Base-by-base conservation (phyloP, 2,113 vertebrate genomes). In the Oplegnathus fasciatus region DNA sequence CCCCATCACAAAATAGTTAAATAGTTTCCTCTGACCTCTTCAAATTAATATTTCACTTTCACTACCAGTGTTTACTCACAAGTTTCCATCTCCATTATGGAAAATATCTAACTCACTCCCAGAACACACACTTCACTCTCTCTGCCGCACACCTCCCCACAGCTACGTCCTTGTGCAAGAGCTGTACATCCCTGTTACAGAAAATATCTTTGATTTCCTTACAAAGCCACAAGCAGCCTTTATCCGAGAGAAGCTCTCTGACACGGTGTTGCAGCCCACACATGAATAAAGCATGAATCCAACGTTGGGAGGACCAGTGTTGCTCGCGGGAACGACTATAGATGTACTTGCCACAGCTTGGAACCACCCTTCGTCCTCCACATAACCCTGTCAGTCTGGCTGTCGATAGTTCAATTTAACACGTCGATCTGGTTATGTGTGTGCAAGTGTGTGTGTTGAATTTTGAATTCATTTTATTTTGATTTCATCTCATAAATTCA, bases 281-380 rank as follows among this genome's bases (percentile, higher is more conserved):
- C 37, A 30, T 89, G 79, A 93, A 90, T 89, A 87, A 89, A 67
- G n/a, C 83, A 86, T 84, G 64, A 78, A 26, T 37, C 73, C 18
- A 77, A 24, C 22, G 17, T 13, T 48, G 48, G 60, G 57, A 82
- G 55, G 78, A 54, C 32, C 48, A 9, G 71, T 22, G 52, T 30
- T n/a, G 68, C 81, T 80, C 5, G 6, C 0, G 32, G 64, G 71
- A 81, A 74, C 77, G 62, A 69, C 85, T 83, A 17, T 77, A 65
- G 60, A 64, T 81, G 64, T 40, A n/a, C 54, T 64, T 50, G 46
- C 26, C 22, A 58, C 46, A 65, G 26, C 32, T 55, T 78, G 73
- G 57, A 73, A 40, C 46, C 78, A 13, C 30, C 80, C 26, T 70
- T 37, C 2, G n/a, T 81, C 75, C 62, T 75, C 71, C 26, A 9